Evolutionary conservation across 1,140 invertebrate genomes (phyloP), one percentile per base, ranked within the genome.

Genomic region (Cotesia vestalis): DNA sequence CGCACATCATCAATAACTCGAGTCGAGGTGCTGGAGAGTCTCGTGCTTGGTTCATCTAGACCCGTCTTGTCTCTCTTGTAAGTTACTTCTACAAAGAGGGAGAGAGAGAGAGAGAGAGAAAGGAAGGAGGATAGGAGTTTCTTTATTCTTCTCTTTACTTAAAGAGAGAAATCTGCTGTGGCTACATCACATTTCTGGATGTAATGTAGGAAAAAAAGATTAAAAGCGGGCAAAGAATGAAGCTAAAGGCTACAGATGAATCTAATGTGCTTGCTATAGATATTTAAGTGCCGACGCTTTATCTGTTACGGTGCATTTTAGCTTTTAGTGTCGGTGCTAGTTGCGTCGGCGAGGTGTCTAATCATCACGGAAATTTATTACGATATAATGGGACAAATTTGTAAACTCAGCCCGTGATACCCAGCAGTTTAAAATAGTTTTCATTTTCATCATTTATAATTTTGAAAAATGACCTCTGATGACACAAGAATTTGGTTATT

Each of bases 311-410:
- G 51, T 20, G 67, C 67, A 60, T 35, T 63, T 63, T 36, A 34
- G 27, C 34, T 14, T 69, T 68, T 27, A 35, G 53, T 3, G 70
- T 64, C 71, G 70, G 71, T 73, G 77, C 73, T 77, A 80, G 76
- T 78, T 78, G 77, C 77, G 76, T 77, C 75, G 76, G 52, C 8
- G 74, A 73, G 63, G 76, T 73, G 77, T 75, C 75, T 79, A 82
- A 77, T 77, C 77, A 79, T 76, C 73, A 78, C 75, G 71, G 78
- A 77, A 72, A 59, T 78, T 79, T 77, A 80, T 82, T 79, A 79
- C 75, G 69, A 78, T 77, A 62, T 79, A 80, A 79, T 78, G 75
- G 78, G 78, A 71, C 75, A 74, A 69, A 69, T 69, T 61, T 20
- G 36, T n/a, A 38, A 57, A 6, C 6, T 36, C n/a, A 60, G 53